Evolutionary conservation across 2,797 vertebrate genomes (phyloP).

Genomic region (Dallia pectoralis): DNA sequence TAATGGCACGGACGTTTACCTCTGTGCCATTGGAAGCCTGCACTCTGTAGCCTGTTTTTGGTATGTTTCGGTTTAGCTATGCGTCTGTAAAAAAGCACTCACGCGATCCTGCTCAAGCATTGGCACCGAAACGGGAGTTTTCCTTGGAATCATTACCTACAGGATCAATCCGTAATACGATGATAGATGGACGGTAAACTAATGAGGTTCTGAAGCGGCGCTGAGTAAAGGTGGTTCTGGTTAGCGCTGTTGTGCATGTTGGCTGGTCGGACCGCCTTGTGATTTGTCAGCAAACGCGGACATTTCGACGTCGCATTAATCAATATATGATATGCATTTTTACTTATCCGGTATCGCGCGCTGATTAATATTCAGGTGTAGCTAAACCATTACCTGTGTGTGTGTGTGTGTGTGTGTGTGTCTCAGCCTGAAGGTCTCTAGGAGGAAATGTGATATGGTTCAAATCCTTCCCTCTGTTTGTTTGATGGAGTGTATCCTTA

Average conservation of each 20-base stretch:
- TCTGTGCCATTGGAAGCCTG: not conserved
- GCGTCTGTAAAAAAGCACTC: not conserved
- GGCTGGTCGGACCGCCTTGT: slow-evolving; percentile 12
- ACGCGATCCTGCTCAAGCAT: slow-evolving; percentile 12
- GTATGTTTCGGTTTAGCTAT: not conserved
- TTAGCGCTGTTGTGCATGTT: slow-evolving; percentile 24
- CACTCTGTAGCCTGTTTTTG: not conserved
- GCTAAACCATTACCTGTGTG: slow-evolving; percentile 26
- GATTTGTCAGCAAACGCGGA: slow-evolving; percentile 29
- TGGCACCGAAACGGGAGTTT: slow-evolving; percentile 1
- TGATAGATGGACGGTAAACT: slow-evolving; percentile 27
- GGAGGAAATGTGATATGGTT: slow-evolving; percentile 33
- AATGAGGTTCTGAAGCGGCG: slow-evolving; percentile 11
- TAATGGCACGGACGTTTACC: not conserved
- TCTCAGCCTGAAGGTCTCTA: slow-evolving; percentile 24
- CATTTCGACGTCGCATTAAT: slow-evolving; percentile 15
- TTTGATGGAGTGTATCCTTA: slow-evolving; percentile 35
- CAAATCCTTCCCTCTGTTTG: slow-evolving; percentile 26
- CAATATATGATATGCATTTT: not conserved
- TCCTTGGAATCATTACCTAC: not conserved
- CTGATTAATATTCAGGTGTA: slow-evolving; percentile 8
- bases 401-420: too few species aligned
- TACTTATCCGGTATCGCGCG: not conserved
- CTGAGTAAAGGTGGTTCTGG: slow-evolving; percentile 6
- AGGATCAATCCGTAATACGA: slow-evolving; percentile 10